A percentile compares a stretch with the other conserved stretches of the same genome.
Evolutionary conservation across 2,113 vertebrate genomes (phyloP).

Genomic region (Oreotrochilus melanogaster): DNA sequence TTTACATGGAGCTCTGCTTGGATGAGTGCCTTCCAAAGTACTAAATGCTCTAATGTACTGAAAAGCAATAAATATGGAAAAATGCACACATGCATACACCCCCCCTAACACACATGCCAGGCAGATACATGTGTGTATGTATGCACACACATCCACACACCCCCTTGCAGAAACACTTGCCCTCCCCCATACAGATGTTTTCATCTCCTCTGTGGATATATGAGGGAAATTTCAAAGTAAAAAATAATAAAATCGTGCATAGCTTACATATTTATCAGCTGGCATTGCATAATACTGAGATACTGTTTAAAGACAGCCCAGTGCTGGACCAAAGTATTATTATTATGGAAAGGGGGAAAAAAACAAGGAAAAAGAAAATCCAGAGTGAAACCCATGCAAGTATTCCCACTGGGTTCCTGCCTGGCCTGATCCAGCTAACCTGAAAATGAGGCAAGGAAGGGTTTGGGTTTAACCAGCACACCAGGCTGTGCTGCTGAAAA

Average conservation of each 20-base stretch:
- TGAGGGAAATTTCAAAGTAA: slow-evolving; percentile 20
- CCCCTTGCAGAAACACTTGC: neutral
- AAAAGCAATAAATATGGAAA: slow-evolving; percentile 78
- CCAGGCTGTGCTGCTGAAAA: neutral
- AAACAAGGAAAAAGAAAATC: neutral
- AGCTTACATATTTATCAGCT: neutral
- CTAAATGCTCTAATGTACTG: slow-evolving; percentile 76
- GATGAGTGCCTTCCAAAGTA: slow-evolving; percentile 73
- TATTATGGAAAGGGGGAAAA: neutral
- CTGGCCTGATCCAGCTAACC: neutral
- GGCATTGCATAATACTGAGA: neutral
- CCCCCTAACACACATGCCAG: neutral
- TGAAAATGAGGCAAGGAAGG: neutral
- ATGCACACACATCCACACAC: neutral
- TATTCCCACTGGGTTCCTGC: neutral
- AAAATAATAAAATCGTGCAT: neutral
- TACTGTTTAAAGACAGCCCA: neutral
- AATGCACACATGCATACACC: neutral
- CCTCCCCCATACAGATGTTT: neutral
- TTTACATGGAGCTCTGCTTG: slow-evolving; percentile 68
- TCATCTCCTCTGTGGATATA: neutral
- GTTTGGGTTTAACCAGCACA: neutral
- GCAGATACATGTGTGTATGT: slow-evolving; percentile 38
- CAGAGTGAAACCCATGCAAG: neutral
- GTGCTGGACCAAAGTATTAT: neutral